Base-by-base conservation (phyloP, 2,888 invertebrate species). In the Philereme vetulata region DNA sequence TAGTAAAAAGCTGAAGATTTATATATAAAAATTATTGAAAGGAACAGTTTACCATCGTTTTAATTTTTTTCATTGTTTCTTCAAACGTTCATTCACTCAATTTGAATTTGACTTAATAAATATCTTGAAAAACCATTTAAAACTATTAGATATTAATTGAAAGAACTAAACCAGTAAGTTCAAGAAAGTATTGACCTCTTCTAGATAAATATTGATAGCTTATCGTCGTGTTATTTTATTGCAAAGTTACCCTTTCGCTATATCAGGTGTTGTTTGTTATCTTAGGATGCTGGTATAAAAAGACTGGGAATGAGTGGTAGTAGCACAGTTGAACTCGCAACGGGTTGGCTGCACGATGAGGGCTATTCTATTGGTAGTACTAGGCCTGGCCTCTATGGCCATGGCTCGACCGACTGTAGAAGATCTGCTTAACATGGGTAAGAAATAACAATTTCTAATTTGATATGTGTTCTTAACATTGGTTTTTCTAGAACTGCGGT, bases 311-410 rank as follows among this genome's bases (percentile, higher is more conserved):
- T 8, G 51, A 9, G 10, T 43, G 7, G 38, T 8, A 40, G 11
- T 52, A 62, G 66, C 66, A 86, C 88, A 89, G 87, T 88, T 83
- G 75, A 71, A 68, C 75, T 78, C 74, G 64, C 67, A 70, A 56
- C 66, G 79, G 72, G 79, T 77, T 71, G 66, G 75, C 81, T 81
- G 80, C 82, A 85, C 69, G 71, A 90, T 90, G 90, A 89, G 76
- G 80, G 81, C 78, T 68, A 69, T 81, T 56, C 68, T 81, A 51
- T 64, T 85, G 64, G 64, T 86, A 54, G 67, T 85, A 10, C 70
- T 86, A 60, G 84, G 87, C 80, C 77, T 90, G 65, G 85, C 84
- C 78, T 85, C 82, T 49, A 46, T 80, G 73, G 85, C 86, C 72
- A 68, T 80, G 75, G 89, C 88, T 65, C 54, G 46, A 36, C 51